Conservation (phyloP, 2,113 vertebrate species). For the Terrapene triunguis region DNA sequence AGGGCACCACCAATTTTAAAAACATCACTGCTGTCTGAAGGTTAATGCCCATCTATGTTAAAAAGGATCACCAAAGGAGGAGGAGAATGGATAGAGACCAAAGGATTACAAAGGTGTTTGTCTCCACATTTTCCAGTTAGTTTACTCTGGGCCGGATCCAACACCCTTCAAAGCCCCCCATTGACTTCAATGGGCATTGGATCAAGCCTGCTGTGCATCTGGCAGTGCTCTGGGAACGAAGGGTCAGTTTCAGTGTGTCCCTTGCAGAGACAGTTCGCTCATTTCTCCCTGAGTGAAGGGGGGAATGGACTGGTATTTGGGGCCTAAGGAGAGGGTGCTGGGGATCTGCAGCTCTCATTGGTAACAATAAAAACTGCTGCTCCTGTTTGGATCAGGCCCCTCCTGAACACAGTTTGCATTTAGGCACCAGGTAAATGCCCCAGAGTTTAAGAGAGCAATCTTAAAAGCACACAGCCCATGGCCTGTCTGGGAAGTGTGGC, state of each 20-base stretch:
- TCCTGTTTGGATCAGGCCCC: too few species aligned
- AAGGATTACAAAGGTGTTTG: too few species aligned
- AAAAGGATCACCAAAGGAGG: neutral
- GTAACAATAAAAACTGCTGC: too few species aligned
- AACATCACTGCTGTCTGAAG: neutral
- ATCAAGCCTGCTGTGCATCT: neutral
- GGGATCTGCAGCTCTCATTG: neutral
- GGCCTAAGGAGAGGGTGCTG: neutral
- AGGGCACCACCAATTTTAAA: neutral
- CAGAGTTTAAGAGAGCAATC: neutral
- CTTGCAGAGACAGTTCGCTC: neutral
- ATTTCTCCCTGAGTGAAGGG: neutral
- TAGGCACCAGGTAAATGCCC: neutral
- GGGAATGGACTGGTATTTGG: neutral
- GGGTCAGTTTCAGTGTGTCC: neutral
- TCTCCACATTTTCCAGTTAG: neutral
- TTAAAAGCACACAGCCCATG: accelerated
- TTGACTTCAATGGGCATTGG: neutral
- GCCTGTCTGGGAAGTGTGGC: neutral
- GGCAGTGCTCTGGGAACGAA: neutral
- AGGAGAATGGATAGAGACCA: neutral
- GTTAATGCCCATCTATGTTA: neutral
- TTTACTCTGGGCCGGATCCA: neutral
- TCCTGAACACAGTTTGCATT: too few species aligned
- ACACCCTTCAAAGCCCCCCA: neutral